Base-by-base conservation (phyloP, 2,888 invertebrate species). In the Cremastinae sp. region DNA sequence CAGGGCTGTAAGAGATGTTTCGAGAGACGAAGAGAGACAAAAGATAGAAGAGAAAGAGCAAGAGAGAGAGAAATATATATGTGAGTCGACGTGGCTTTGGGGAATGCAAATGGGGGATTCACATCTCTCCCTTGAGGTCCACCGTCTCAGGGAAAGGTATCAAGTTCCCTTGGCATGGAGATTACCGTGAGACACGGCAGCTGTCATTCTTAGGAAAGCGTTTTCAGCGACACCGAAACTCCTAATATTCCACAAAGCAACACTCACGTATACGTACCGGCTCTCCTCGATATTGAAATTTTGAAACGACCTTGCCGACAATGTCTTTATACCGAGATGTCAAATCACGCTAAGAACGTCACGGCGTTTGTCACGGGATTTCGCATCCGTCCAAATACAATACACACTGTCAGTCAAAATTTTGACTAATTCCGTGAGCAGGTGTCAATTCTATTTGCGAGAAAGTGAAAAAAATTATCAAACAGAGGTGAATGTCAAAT, bases 121-220 rank as follows among this genome's bases (percentile, higher is more conserved):
- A 56, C 74, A 59, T 80, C 72, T 74, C 53, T 74, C 59, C 58
- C 59, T 64, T 39, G 58, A 49, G 74, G 58, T 58, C 56, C 68
- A 65, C 58, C 28, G 28, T 28, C 28, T 28, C 8, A 45, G 43
- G 28, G 62, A 39, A 47, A 41, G 74, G 71, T 79, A 78, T 79
- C 78, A 64, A 66, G 74, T 79, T 75, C 78, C n/a, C 69, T 69
- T 78, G 71, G 78, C 78, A 79, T 75, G 61, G 62, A 78, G 79
- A 81, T 81, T 78, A 79, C 80, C 78, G 78, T 78, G 78, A 81
- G 78, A 78, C 79, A 78, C 78, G 79, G 77, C 82, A 80, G 80
- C 80, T 80, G 81, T 81, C 82, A 75, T 71, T 66, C 78, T 74
- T 65, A 68, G 43, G 53, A 74, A 77, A 68, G 51, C 70, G 73